These are phyloP conservation scores for Spodoptera picta DNA, from an alignment of 2,888 invertebrate species.

Conservation along the genomic window DNA sequence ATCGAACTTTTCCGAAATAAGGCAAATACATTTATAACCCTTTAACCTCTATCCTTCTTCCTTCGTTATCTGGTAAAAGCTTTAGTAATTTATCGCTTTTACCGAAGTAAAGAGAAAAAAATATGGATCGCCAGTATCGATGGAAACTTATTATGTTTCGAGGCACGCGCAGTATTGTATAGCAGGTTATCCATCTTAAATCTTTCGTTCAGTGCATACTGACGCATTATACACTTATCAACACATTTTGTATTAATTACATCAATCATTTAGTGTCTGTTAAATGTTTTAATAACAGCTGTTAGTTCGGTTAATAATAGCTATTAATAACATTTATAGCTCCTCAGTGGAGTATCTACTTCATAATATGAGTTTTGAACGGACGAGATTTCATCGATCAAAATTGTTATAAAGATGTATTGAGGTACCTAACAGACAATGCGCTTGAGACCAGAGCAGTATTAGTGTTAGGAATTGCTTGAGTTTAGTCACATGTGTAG, in stretches of 20 bases:
- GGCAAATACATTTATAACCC: constrained; percentile 4
- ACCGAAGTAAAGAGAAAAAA: constrained; percentile 12
- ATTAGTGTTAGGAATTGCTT: too few species aligned
- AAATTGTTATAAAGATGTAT: neutral
- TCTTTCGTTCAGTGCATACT: constrained; percentile 20
- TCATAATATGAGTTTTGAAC: neutral
- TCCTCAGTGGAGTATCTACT: constrained; percentile 22
- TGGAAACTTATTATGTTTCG: constrained; percentile 7
- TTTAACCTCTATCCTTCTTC: constrained; percentile 5
- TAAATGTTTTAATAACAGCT: constrained; percentile 43
- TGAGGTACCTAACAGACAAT: too few species aligned
- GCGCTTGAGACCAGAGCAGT: too few species aligned
- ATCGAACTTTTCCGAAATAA: neutral
- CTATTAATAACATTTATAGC: constrained; percentile 33
- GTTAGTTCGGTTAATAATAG: constrained; percentile 40
- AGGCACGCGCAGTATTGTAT: constrained; percentile 1
- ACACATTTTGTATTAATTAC: constrained; percentile 47
- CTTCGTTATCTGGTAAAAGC: constrained; percentile 25
- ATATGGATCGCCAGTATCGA: constrained; percentile 8
- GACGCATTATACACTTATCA: constrained; percentile 38
- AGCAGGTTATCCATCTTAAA: constrained; percentile 31
- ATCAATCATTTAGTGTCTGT: constrained; percentile 30
- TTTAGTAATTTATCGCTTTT: constrained; percentile 20
- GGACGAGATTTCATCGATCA: neutral
- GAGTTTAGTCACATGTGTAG: too few species aligned